Percentiles rank a stretch among this genome's conserved stretches.
Conservation (phyloP, 2,888 invertebrate species). For the Callinectes sapidus region DNA sequence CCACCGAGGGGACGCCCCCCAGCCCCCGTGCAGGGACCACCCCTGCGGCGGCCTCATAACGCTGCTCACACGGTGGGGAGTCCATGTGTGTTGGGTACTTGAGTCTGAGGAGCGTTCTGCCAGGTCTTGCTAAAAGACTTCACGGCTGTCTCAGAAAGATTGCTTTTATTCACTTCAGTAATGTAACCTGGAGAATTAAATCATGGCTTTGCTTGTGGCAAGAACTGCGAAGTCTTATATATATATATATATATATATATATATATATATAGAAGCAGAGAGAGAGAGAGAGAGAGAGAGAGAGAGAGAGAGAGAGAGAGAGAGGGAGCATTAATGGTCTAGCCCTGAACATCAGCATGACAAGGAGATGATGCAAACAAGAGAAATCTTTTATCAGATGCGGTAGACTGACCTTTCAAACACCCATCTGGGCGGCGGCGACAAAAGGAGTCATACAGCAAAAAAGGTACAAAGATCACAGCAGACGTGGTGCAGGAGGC, state of each 20-base stretch:
- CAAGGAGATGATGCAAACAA: constrained; percentile 11
- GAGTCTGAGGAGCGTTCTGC: neutral
- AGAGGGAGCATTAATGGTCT: constrained; percentile 23
- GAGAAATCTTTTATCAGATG: constrained; percentile 24
- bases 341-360: neutral
- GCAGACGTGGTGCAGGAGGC: neutral
- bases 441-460: neutral
- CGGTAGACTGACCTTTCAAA: neutral
- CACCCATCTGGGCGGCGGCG: neutral
- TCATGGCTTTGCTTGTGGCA: too few relatives aligned
- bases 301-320: constrained; percentile 44
- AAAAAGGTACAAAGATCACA: neutral
- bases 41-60: constrained; percentile 1
- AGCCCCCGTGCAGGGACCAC: constrained; percentile 4
- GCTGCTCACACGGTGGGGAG: neutral
- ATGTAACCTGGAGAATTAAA: neutral
- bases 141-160: neutral
- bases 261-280: constrained; percentile 46
- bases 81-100: constrained; percentile 26
- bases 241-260: neutral
- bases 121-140: neutral
- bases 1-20: neutral
- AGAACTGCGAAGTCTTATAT: neutral
- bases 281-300: constrained; percentile 39
- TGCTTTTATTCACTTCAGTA: neutral